phyloP scores from a whole-genome alignment of 2,113 vertebrate genomes.

The Uria lomvia region DNA sequence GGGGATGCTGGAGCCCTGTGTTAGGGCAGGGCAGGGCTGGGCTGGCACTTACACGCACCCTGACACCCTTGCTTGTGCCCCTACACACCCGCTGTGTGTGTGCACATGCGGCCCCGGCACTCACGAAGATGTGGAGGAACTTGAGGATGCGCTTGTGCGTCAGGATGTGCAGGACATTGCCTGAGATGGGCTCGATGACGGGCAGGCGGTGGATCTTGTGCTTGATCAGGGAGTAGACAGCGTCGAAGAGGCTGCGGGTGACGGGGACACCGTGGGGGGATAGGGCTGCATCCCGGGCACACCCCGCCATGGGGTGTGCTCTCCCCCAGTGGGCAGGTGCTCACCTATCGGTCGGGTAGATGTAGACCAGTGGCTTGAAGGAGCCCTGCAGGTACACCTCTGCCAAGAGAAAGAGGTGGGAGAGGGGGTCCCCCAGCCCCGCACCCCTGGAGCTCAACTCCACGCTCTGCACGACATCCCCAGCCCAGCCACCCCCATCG shows the following conservation, averaged over 20 bases:
- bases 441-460: neutral
- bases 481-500: neutral
- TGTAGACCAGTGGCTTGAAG: constrained; percentile 84
- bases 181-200: constrained; percentile 88
- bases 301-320: neutral
- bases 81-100: neutral
- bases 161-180: constrained; percentile 90
- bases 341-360: constrained; percentile 89
- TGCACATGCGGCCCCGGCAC: neutral
- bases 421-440: neutral
- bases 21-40: neutral
- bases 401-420: constrained; percentile 37
- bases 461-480: accelerated
- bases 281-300: neutral
- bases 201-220: constrained; percentile 96
- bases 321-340: neutral
- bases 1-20: constrained; percentile 79
- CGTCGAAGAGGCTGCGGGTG: constrained; percentile 86
- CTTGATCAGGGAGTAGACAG: constrained; percentile 90
- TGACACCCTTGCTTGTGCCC: neutral
- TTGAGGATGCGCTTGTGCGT: constrained; percentile 97
- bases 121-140: constrained; percentile 92
- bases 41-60: neutral
- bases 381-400: constrained; percentile 89
- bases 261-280: neutral